Evolutionary conservation across 2,888 invertebrate genomes (phyloP), one percentile per base, ranked within the genome.

Genomic region (Drosophila testacea): DNA sequence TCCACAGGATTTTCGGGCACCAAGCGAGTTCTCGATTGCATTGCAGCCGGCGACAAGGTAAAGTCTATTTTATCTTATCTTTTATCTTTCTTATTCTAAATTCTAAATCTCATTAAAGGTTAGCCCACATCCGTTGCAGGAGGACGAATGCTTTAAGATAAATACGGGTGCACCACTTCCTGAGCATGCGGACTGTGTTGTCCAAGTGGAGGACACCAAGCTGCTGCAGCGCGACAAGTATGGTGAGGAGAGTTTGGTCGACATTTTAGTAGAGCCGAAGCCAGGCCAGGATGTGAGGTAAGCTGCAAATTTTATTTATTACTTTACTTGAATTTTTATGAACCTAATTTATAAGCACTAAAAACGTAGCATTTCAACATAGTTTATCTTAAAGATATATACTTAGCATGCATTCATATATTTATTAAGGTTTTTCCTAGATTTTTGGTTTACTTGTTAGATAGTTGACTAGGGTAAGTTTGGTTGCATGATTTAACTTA

Each of bases 101-200:
- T 36, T 32, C n/a, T 6, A 1, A 4, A 30, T 50, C 1, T 3
- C 6, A 4, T n/a, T 39, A 7, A 57, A 92, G 88, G 71, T 90
- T 2, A 83, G 47, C 46, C 51, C 57, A 16, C 65, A 77, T 38
- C 81, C 88, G 13, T 70, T 92, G 38, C 77, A 93, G 92, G 79
- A 94, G 30, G 97, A 97, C 0, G 95, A 95, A 89, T 98, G 98
- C 90, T 95, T 96, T 10, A 94, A 99, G 81, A 96, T 99, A 65
- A 99, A 97, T 91, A 99, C 99, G 0, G 99, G 99, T 4, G 98
- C 98, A 0, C 95, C 98, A 0, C 90, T 99, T 64, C 99, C 99
- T 0, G 92, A 94, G 0, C 96, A 96, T 60, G 95, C 96, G 0
- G 95, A 96, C 85, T 96, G 96, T 74, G 95, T 96, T 6, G 95